Evolutionary conservation across 2,797 vertebrate species (phyloP), one percentile per base, ranked within the genome.

Genomic region (Pseudochaenichthys georgianus): DNA sequence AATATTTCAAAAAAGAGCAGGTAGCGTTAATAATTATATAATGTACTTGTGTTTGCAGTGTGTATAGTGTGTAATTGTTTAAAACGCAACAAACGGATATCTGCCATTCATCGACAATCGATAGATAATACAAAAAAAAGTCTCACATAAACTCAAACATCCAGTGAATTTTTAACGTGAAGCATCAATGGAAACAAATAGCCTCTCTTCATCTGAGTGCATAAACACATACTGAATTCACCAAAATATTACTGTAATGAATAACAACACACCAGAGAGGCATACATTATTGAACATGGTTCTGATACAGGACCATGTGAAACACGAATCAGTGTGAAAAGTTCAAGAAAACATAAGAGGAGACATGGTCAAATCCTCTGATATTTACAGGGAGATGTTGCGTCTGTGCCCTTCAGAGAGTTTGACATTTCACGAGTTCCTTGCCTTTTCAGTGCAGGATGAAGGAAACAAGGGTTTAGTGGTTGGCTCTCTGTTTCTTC

Each of bases 331-430:
- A 0, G 13, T 31, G 47, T 54, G 51, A 48, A 69, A 54, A 61
- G 58, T 58, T 75, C 13, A 58, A 47, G 55, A 13, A 51, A 43
- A 34, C n/a, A 38, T 38, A 38, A 1, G 34, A 38, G 34, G 8
- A 28, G 1, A 28, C 28, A 28, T 48, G 46, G 38, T 72, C 68
- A 68, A n/a, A 57, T 70, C 47, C 21, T 19, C 2, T 21, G 67
- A 74, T 76, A 70, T 78, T 79, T 71, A 81, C 4, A 16, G 10
- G 7, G 50, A 60, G 9, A 45, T 52, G 57, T 59, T 59, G 21
- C 28, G 7, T 50, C 41, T 28, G 41, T n/a, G 19, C 16, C 73
- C 64, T 51, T 63, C 3, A 47, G 57, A 73, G 47, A 60, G 13
- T 23, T 65, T 53, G 8, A 57, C 13, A 74, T 74, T 68, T 63